Evolutionary conservation across 1,140 invertebrate species (phyloP), one percentile per base, ranked within the genome.

Genomic region (Nasonia giraulti): DNA sequence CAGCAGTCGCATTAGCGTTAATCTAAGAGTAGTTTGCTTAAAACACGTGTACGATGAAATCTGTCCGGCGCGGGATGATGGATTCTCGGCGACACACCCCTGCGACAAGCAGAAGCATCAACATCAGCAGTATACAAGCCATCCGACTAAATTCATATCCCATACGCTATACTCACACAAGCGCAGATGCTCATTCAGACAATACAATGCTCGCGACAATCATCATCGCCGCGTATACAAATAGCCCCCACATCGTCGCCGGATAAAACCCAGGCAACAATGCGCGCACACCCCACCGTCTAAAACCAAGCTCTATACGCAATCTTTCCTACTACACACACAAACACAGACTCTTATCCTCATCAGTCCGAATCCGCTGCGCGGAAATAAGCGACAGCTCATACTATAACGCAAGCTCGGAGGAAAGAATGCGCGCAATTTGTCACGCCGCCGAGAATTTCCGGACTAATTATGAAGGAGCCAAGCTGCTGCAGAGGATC

Each of bases 401-500:
- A 7, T 50, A 27, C 1, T 27, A 23, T 23, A 73, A 0, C 5
- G 17, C 44, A 50, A 77, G 37, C 20, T 31, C 37, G 27, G 27
- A 12, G 27, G 40, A 12, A 71, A 23, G 27, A 27, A 27, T 31
- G 11, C 8, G 11, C 8, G 68, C 73, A 33, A 40, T 20, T 37
- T 23, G 76, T 33, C 44, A 31, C 76, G n/a, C 47, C 73, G 73
- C 73, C 2, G 33, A 75, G 76, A 14, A 62, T 78, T 77, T 55
- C 47, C 76, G 40, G 76, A 62, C 76, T 62, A 78, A 78, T 78
- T 55, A 78, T 78, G 14, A 62, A 78, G 76, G 76, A 47, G 76
- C 47, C 76, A 62, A 62, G 68, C 74, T 14, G 27, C 40, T 44
- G 40, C 40, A 37, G 27, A 27, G 33, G 33, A 37, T 4, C 33